Evolutionary conservation across 2,888 invertebrate genomes (phyloP), one percentile per base, ranked within the genome.

Genomic region (Epistrophella euchroma): DNA sequence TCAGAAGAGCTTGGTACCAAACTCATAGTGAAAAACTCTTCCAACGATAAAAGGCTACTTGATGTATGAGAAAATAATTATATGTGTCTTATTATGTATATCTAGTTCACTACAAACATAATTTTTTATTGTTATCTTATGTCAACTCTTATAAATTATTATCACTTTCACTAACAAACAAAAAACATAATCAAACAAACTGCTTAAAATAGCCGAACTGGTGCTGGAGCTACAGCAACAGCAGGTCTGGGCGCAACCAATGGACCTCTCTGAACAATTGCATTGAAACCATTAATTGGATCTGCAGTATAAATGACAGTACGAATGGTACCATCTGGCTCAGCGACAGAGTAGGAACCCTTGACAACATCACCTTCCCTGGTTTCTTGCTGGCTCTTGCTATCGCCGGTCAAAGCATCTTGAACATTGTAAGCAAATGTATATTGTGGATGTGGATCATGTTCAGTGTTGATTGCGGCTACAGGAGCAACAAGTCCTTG

Each of bases 351-450:
- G 78, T 92, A 92, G 60, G 90, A 90, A 79, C 91, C 91, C 87
- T 90, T 95, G 19, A 95, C 95, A 11, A 95, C 93, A 89, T 95
- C 95, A 0, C 95, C 95, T 62, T 94, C 94, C 15, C 95, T 93
- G 52, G 93, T 90, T 90, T 94, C 94, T 82, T 93, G 92, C 90
- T 94, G 94, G 88, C 93, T 93, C 89, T 94, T 94, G 88, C 92
- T 93, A 91, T 94, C 92, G 90, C 95, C 95, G 88, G 95, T 95
- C 28, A 95, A 89, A 66, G 94, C 93, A 90, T 95, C 95, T 90
- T 95, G 94, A 85, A 95, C 95, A 88, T 95, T 95, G 90, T 95
- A 95, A 47, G 95, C 95, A 91, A 94, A 95, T 35, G 94, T 94
- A 90, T 95, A 95, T 91, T 95, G 95, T 9, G 95, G 95, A 80